Conservation (phyloP, 2,888 invertebrate species). For the Aspidiotus rigidus region DNA sequence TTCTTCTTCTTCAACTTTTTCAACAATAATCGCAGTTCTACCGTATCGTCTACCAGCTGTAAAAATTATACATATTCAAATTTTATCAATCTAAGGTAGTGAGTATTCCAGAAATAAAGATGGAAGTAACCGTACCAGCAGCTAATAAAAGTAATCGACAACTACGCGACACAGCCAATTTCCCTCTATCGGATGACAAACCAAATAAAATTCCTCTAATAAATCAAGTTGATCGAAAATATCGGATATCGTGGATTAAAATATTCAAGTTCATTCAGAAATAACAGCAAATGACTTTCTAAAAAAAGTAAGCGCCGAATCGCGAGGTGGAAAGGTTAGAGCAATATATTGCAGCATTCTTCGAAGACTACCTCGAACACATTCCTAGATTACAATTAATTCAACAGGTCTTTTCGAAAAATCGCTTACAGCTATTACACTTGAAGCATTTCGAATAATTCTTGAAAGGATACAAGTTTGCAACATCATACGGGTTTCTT, state of each 20-base stretch:
- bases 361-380: background rate
- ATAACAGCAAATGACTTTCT: too few relatives aligned
- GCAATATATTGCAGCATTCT: too few relatives aligned
- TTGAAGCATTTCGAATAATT: background rate
- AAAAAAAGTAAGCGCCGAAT: too few relatives aligned
- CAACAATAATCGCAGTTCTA: slow-evolving; percentile 27
- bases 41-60: slow-evolving; percentile 27
- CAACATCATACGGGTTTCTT: slow-evolving; percentile 29
- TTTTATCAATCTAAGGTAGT: background rate
- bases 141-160: slow-evolving; percentile 20
- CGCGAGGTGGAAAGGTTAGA: too few relatives aligned
- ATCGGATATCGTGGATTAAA: background rate
- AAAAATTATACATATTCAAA: slow-evolving; percentile 8
- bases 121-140: slow-evolving; percentile 1
- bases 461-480: slow-evolving; percentile 24
- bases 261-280: too few relatives aligned
- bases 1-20: slow-evolving; percentile 14
- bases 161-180: slow-evolving; percentile 18
- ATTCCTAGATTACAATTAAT: background rate
- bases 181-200: slow-evolving; percentile 12
- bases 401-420: too few relatives aligned
- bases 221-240: background rate
- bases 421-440: too few relatives aligned
- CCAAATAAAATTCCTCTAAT: slow-evolving; percentile 25
- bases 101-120: too few relatives aligned